Conservation (phyloP, 2,113 vertebrate genomes). For the Butorides virescens region DNA sequence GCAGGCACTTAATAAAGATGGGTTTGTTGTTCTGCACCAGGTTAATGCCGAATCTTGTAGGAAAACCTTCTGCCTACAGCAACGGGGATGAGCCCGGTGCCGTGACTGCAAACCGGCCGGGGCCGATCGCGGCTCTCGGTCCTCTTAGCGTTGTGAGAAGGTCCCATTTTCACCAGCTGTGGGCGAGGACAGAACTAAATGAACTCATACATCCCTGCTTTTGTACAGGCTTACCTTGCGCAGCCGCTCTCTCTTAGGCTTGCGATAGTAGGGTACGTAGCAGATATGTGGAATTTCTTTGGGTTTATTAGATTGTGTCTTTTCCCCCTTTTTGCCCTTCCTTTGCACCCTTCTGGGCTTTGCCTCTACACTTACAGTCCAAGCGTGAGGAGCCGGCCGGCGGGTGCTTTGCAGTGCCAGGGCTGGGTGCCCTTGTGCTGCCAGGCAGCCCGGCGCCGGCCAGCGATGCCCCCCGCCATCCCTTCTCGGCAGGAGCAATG, state of each 20-base stretch:
- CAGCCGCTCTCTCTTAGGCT: fast-evolving
- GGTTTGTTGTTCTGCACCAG: fast-evolving
- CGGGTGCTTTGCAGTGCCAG: neutral
- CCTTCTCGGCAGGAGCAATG: fast-evolving
- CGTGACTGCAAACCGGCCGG: neutral
- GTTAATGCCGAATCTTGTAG: neutral
- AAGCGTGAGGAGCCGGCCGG: fast-evolving
- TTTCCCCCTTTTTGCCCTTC: neutral
- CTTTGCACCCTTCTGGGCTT: neutral
- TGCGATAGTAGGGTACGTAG: neutral
- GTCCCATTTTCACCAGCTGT: neutral
- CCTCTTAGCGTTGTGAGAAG: neutral
- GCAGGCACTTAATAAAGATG: neutral
- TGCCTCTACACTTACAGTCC: fast-evolving
- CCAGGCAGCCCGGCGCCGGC: neutral
- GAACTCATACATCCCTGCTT: neutral
- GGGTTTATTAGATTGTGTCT: neutral
- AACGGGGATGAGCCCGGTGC: fast-evolving
- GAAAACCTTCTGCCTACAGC: neutral
- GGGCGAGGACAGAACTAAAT: neutral
- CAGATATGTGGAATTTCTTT: neutral
- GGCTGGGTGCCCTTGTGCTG: neutral
- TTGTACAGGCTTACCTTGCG: neutral
- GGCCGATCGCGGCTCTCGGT: neutral
- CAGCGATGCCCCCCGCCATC: neutral